These are phyloP conservation scores for Linepithema humile DNA, from an alignment of 1,140 invertebrate species.

Conservation along the genomic window DNA sequence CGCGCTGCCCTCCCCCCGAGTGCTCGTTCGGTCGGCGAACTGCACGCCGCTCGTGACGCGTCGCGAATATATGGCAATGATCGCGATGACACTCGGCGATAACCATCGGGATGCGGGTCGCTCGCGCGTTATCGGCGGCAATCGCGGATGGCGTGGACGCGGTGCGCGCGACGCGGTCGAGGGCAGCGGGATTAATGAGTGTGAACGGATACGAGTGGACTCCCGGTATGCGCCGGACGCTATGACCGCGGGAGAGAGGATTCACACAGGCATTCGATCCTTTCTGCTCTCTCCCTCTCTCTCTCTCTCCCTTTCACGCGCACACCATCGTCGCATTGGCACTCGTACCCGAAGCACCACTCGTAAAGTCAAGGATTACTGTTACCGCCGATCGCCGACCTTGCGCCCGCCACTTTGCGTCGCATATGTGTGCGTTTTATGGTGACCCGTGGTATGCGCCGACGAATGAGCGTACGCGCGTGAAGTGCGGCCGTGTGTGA, in stretches of 20 bases:
- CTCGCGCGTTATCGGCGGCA: constrained; percentile 22
- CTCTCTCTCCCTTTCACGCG: too few relatives aligned
- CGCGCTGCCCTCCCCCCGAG: too few relatives aligned
- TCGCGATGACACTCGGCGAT: constrained; percentile 60
- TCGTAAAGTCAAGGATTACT: constrained; percentile 71
- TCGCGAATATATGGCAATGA: constrained; percentile 57
- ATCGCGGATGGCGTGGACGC: constrained; percentile 44
- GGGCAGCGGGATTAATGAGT: constrained; percentile 45
- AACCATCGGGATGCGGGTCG: constrained; percentile 16
- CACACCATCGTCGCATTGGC: not conserved
- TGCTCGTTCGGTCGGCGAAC: constrained; percentile 42
- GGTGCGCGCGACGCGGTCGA: not conserved
- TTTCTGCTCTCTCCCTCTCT: not conserved
- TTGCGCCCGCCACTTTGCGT: constrained; percentile 63
- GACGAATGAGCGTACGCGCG: constrained; percentile 22
- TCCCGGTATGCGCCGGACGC: constrained; percentile 1
- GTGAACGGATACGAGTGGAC: constrained; percentile 5
- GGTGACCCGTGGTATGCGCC: constrained; percentile 56
- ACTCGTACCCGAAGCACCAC: not conserved
- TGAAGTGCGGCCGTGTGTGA: constrained; percentile 35
- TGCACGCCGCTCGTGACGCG: constrained; percentile 26
- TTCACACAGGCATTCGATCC: constrained; percentile 62
- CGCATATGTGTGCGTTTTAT: constrained; percentile 67
- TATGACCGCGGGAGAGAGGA: not conserved
- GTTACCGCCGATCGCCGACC: constrained; percentile 66